These are phyloP conservation scores for Amblyopsis hoosieri DNA, from an alignment of 2,797 vertebrate genomes.

Conservation along the genomic window DNA sequence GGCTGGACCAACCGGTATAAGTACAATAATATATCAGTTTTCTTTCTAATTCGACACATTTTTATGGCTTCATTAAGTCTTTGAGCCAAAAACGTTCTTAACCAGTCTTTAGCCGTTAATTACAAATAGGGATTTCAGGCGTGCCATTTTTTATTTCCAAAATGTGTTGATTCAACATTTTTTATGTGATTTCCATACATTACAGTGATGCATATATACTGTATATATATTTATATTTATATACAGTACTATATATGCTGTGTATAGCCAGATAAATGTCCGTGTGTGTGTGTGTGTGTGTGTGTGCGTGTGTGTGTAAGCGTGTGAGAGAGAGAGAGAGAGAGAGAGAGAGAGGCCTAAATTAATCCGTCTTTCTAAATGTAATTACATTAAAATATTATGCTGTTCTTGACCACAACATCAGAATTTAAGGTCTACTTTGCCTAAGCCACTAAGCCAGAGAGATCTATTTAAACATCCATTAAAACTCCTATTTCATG, in stretches of 20 bases:
- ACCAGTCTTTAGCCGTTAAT: not conserved
- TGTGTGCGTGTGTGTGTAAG: no score
- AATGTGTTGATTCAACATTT: conserved; percentile 22
- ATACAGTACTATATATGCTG: no score
- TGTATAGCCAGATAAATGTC: no score
- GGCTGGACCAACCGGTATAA: not conserved
- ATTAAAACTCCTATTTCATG: no score
- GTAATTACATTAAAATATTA: conserved; percentile 21
- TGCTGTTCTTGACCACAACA: conserved; percentile 5
- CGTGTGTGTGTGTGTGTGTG: no score
- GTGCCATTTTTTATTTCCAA: conserved; percentile 1
- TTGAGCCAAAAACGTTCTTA: conserved; percentile 21
- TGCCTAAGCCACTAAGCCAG: conserved; percentile 5
- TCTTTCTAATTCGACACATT: not conserved
- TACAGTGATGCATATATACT: conserved; percentile 9
- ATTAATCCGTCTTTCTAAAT: conserved; percentile 20
- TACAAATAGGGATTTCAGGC: conserved; percentile 7
- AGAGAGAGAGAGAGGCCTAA: not conserved
- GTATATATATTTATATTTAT: not conserved
- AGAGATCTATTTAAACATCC: no score
- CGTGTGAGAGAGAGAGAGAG: not conserved
- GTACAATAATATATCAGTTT: not conserved
- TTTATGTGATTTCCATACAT: conserved; percentile 5
- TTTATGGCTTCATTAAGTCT: not conserved
- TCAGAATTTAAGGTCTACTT: conserved; percentile 12